A percentile compares a stretch with the other conserved stretches of the same genome.
Evolutionary conservation across 2,797 vertebrate genomes (phyloP).

Genomic region (Hapalemur alaotrensis): DNA sequence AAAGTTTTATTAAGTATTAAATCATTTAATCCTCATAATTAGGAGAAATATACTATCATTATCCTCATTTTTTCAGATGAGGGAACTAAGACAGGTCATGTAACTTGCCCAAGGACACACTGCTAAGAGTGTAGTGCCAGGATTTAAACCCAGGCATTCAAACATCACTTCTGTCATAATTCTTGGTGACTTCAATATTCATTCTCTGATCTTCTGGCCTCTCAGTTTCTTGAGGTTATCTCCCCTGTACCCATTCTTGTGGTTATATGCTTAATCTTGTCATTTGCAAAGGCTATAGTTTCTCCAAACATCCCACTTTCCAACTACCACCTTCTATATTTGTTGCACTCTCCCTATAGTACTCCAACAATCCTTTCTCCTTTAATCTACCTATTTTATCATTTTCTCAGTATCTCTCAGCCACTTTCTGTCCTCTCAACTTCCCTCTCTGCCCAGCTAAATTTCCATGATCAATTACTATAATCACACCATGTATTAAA

Average conservation of each 20-base stretch:
- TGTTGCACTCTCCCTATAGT: neutral
- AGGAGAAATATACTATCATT: slow-evolving; percentile 40
- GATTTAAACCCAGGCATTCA: slow-evolving; percentile 25
- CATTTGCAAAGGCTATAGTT: neutral
- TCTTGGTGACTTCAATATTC: neutral
- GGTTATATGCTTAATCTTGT: neutral
- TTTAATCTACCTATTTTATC: neutral
- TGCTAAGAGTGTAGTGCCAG: neutral
- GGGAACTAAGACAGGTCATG: neutral
- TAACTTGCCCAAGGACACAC: slow-evolving; percentile 15
- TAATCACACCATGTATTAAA: neutral
- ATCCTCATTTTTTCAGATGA: slow-evolving; percentile 33
- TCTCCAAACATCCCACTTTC: neutral
- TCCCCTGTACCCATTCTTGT: neutral
- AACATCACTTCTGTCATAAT: slow-evolving; percentile 17
- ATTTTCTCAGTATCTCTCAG: neutral
- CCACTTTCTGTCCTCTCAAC: neutral
- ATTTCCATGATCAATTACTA: slow-evolving; percentile 15
- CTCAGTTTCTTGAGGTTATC: neutral
- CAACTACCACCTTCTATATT: neutral
- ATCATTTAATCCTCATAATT: neutral
- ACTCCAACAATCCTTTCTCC: neutral
- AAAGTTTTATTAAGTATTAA: slow-evolving; percentile 20
- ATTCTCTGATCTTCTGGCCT: neutral
- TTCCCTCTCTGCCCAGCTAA: neutral